phyloP scores from a whole-genome alignment of 2,888 invertebrate species.

The Dascillus cervinus region DNA sequence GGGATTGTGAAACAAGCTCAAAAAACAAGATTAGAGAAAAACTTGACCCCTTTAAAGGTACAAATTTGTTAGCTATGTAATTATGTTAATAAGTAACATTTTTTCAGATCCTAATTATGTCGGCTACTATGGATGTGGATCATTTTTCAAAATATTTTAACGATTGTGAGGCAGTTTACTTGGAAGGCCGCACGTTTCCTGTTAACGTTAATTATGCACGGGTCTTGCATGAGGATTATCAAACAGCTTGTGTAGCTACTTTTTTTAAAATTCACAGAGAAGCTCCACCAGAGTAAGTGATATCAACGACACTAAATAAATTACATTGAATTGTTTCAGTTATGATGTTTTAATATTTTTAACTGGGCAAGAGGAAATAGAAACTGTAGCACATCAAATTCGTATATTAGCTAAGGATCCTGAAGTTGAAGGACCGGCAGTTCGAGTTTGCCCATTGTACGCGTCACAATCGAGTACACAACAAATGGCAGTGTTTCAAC shows the following conservation, averaged over 20 bases:
- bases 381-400: slow-evolving; percentile 70
- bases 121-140: slow-evolving; percentile 95
- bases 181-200: slow-evolving; percentile 83
- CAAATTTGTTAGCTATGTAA: background rate
- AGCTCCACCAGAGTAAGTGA: slow-evolving; percentile 67
- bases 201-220: slow-evolving; percentile 67
- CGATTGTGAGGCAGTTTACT: slow-evolving; percentile 75
- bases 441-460: slow-evolving; percentile 82
- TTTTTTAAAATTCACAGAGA: slow-evolving; percentile 83
- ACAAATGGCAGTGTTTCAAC: slow-evolving; percentile 80
- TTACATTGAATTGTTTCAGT: slow-evolving; percentile 46
- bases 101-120: slow-evolving; percentile 76
- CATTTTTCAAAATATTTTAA: slow-evolving; percentile 86
- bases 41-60: slow-evolving; percentile 59
- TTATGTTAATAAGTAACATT: background rate
- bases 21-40: slow-evolving; percentile 55
- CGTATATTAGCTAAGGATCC: slow-evolving; percentile 62
- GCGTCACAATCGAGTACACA: slow-evolving; percentile 81
- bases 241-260: slow-evolving; percentile 74
- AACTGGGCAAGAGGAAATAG: slow-evolving; percentile 96
- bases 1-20: slow-evolving; percentile 88
- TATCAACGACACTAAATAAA: slow-evolving; percentile 1
- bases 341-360: slow-evolving; percentile 89
- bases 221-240: slow-evolving; percentile 73
- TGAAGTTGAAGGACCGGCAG: slow-evolving; percentile 53